phyloP scores from a whole-genome alignment of 2,888 invertebrate species.

The Caenorhabditis sinica region DNA sequence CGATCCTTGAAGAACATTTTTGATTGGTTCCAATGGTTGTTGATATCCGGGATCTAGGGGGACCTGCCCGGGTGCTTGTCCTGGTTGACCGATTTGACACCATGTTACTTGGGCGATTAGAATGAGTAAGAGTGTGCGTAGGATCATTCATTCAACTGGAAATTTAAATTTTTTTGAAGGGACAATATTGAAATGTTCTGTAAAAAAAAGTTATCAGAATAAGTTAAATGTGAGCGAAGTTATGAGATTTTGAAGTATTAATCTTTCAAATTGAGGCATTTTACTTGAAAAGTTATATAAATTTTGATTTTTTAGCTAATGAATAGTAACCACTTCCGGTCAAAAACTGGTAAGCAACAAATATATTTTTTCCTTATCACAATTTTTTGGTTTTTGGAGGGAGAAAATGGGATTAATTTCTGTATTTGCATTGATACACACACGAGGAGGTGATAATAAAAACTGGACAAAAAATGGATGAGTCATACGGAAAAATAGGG shows the following conservation, averaged over 20 bases:
- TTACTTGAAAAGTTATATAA: too few relatives aligned
- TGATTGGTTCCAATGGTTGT: constrained; percentile 73
- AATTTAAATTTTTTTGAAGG: background rate
- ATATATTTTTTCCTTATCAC: too few relatives aligned
- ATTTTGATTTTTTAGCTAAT: too few relatives aligned
- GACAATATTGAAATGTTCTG: background rate
- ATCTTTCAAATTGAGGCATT: too few relatives aligned
- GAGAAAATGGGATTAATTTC: too few relatives aligned
- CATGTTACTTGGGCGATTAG: constrained; percentile 45
- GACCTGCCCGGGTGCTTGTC: constrained; percentile 66
- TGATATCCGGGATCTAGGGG: constrained; percentile 65
- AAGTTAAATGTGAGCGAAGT: background rate
- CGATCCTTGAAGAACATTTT: constrained; percentile 79
- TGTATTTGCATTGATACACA: too few relatives aligned
- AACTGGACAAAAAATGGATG: too few relatives aligned
- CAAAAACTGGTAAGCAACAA: too few relatives aligned
- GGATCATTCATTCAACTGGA: constrained; percentile 63
- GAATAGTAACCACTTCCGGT: too few relatives aligned
- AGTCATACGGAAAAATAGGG: background rate
- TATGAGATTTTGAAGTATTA: too few relatives aligned
- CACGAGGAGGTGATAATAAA: too few relatives aligned
- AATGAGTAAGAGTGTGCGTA: constrained; percentile 40
- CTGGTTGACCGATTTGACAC: constrained; percentile 67
- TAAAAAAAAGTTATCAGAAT: background rate
- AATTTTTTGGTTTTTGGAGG: too few relatives aligned